Evolutionary conservation across 2,113 vertebrate genomes (phyloP).

Genomic region (Chaenocephalus aceratus): DNA sequence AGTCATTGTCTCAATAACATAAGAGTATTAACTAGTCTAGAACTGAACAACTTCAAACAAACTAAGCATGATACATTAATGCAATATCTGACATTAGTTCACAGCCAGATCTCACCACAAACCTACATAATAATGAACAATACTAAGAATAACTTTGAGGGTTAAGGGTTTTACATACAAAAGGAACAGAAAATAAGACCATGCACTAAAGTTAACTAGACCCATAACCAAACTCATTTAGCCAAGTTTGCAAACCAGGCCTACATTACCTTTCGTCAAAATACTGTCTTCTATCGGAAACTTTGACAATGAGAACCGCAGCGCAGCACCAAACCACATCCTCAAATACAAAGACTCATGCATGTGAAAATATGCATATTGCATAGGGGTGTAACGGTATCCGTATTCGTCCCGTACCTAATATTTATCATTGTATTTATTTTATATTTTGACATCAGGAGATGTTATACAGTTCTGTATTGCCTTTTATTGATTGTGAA

Average conservation of each 20-base stretch:
- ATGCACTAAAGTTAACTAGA: background rate
- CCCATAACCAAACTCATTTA: background rate
- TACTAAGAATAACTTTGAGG: background rate
- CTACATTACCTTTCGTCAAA: background rate
- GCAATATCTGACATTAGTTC: background rate
- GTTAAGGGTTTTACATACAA: background rate
- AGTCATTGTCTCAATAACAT: background rate
- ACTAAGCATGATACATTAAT: background rate
- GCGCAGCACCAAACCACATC: constrained; percentile 10
- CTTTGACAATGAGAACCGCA: background rate
- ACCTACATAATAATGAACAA: background rate
- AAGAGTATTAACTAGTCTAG: background rate
- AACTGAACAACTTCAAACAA: background rate
- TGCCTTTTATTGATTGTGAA: too few species aligned
- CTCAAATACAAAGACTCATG: background rate
- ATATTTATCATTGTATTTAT: too few species aligned
- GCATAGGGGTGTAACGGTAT: background rate
- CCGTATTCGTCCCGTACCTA: too few species aligned
- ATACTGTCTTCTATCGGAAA: background rate
- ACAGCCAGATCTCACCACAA: background rate
- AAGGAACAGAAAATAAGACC: background rate
- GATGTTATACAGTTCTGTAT: too few species aligned
- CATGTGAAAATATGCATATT: background rate
- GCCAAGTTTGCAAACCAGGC: background rate
- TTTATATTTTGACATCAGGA: too few species aligned